These are phyloP conservation scores for Stomatorhinus walkeri DNA, from an alignment of 2,797 vertebrate species.

Conservation along the genomic window DNA sequence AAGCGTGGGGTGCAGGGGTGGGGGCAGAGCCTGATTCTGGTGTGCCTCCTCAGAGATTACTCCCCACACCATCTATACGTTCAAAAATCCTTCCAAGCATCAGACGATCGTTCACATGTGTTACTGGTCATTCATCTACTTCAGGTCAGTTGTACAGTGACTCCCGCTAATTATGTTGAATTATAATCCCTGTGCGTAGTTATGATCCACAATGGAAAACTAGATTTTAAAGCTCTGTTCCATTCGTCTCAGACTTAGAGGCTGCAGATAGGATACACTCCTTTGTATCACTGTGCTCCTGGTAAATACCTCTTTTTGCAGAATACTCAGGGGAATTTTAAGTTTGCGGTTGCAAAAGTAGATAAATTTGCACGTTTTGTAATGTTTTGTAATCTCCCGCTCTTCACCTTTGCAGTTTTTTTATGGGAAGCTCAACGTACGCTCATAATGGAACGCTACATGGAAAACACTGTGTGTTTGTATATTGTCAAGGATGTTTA, in stretches of 20 bases:
- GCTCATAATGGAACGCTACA: not conserved
- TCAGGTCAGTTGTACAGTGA: not conserved
- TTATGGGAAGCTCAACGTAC: not conserved
- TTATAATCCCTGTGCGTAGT: slow-evolving; percentile 1
- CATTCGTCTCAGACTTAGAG: not conserved
- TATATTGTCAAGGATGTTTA: not conserved
- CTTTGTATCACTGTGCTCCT: not conserved
- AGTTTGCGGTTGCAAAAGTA: not conserved
- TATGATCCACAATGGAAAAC: not conserved
- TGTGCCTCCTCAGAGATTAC: not conserved
- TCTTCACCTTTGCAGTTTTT: not conserved
- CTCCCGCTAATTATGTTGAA: not conserved
- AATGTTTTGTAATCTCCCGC: not conserved
- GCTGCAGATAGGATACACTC: not conserved
- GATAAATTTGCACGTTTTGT: not conserved
- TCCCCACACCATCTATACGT: not conserved
- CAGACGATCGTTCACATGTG: not conserved
- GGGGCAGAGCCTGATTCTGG: not conserved
- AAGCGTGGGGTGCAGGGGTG: not conserved
- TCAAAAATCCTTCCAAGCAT: not conserved
- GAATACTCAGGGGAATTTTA: not conserved
- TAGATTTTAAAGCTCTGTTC: not conserved
- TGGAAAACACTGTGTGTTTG: not conserved
- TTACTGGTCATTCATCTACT: not conserved
- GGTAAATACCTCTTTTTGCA: not conserved